Base-by-base conservation (phyloP, 2,797 vertebrate genomes). In the Trichosurus vulpecula region DNA sequence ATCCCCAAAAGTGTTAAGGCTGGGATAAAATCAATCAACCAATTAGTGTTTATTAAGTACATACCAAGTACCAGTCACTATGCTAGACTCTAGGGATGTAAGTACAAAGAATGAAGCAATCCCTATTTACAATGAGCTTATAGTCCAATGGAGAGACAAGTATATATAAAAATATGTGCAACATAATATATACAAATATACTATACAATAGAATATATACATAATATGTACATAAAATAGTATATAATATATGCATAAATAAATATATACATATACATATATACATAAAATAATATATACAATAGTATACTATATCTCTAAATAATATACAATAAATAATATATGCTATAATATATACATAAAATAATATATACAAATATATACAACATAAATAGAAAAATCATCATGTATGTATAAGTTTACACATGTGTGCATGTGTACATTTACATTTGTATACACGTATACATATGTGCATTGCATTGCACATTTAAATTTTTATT, bases 381-480 rank as follows among this genome's bases (percentile, higher is more conserved):
- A 35, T 13, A 14, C 30, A 81, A 47, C 41, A 47, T 47, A 81
- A 47, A 25, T 27, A 4, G 41, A 47, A 41, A 81, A 81, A 9
- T 2, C 8, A 74, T 41, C 16, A 11, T 47, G 2, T 74, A 74
- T 41, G 19, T 25, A 41, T 47, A 47, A 4, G 25, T 81, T 74
- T 74, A 74, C 5, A 66, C 57, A 58, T 3, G 27, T 35, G 31
- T n/a, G 14, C 12, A 35, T n/a, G 30, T 31, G 11, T 58, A 14
- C 4, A 5, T 58, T 31, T 58, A 58, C 30, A 58, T 31, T 58
- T 58, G 31, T 31, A 31, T 12, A 30, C 27, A 30, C 27, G 6
- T 14, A 13, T 30, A n/a, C 35, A n/a, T 0, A 25, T 41, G n/a
- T 16, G 13, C 1, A 8, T 27, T 10, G 6, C 35, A 57, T 1